Conservation (phyloP, 2,888 invertebrate genomes). For the Latrodectus elegans region DNA sequence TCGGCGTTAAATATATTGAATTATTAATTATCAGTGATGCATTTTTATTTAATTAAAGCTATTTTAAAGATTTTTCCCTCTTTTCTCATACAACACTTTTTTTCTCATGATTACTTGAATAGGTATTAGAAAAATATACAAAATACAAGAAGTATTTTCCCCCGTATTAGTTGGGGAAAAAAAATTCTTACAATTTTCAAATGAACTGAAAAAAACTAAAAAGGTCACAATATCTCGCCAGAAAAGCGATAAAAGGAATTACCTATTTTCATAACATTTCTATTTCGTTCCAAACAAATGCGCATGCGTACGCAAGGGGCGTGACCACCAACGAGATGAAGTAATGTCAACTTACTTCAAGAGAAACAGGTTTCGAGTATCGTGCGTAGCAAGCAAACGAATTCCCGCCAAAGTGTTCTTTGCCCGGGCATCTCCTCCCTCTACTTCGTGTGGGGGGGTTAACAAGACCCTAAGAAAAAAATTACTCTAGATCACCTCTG, state of each 20-base stretch:
- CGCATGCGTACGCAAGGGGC: conserved; percentile 67
- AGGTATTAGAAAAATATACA: no score
- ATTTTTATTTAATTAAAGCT: no score
- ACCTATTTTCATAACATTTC: neutral
- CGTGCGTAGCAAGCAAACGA: conserved; percentile 14
- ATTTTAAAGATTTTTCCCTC: no score
- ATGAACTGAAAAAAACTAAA: no score
- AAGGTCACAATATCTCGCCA: neutral
- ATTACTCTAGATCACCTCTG: conserved; percentile 51
- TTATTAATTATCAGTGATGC: no score
- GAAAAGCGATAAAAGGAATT: conserved; percentile 12
- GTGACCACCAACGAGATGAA: conserved; percentile 23
- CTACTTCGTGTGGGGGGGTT: conserved; percentile 50
- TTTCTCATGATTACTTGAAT: no score
- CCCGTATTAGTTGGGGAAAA: no score
- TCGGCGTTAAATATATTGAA: no score
- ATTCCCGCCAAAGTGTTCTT: conserved; percentile 60
- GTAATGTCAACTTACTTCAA: conserved; percentile 29
- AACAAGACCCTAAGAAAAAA: conserved; percentile 13
- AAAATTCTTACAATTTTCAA: no score
- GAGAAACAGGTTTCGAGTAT: conserved; percentile 50
- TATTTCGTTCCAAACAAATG: neutral
- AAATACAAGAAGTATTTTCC: no score
- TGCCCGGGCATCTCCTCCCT: conserved; percentile 52
- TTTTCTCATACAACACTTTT: no score